Conservation (phyloP, 23 tunicate genomes). For the Ascidia mentula region DNA sequence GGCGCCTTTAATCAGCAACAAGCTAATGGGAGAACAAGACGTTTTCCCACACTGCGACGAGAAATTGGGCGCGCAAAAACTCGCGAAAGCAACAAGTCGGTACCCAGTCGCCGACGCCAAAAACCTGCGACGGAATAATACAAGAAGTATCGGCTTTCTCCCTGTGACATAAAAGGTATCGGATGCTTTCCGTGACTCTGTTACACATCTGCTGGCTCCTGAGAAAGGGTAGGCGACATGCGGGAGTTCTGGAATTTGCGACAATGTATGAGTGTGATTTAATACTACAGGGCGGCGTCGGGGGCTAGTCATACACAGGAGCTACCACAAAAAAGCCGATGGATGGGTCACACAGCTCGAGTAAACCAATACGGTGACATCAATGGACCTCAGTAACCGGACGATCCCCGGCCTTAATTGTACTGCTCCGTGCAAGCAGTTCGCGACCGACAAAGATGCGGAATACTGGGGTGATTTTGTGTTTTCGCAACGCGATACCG, state of each 20-base stretch:
- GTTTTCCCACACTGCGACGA: background rate
- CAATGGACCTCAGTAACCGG: background rate
- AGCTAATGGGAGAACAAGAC: background rate
- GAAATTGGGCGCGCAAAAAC: background rate
- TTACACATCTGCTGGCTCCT: conserved; percentile 1
- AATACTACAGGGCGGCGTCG: background rate
- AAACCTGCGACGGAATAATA: no score
- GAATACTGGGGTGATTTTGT: no score
- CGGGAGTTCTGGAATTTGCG: background rate
- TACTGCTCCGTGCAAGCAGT: background rate
- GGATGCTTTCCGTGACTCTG: background rate
- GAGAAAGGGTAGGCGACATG: background rate
- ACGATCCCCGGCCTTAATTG: background rate
- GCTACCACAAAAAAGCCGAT: no score
- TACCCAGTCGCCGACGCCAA: background rate
- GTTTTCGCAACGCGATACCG: background rate
- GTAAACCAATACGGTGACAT: background rate
- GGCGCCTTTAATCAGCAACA: conserved; percentile 1
- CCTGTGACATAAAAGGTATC: background rate
- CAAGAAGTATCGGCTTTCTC: background rate
- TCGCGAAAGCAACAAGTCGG: background rate
- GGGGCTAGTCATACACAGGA: background rate
- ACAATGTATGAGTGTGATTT: background rate
- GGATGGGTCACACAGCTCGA: background rate
- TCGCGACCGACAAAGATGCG: background rate